These are phyloP conservation scores for Cyclina sinensis DNA, from an alignment of 1,140 invertebrate genomes.

Conservation along the genomic window DNA sequence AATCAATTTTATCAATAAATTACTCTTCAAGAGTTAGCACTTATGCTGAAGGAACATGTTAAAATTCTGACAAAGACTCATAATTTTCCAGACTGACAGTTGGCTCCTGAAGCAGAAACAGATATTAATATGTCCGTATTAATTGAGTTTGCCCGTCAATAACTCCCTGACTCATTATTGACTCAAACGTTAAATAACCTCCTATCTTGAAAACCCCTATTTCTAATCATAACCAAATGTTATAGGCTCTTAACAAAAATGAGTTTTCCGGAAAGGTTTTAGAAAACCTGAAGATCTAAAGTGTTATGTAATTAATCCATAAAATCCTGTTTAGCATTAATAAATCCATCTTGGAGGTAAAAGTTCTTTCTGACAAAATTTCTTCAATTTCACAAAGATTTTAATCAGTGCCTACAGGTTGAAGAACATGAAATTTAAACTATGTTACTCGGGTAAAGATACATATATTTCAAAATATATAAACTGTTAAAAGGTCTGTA, in stretches of 20 bases:
- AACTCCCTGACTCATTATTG: constrained; percentile 24
- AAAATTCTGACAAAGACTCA: background rate
- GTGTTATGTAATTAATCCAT: background rate
- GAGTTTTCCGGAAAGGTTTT: background rate
- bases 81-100: background rate
- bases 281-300: background rate
- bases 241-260: background rate
- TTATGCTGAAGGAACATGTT: background rate
- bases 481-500: background rate
- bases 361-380: background rate
- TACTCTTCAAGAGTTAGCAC: background rate
- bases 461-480: background rate
- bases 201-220: background rate
- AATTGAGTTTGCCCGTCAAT: constrained; percentile 19
- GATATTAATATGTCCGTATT: background rate
- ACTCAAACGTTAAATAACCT: background rate
- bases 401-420: background rate
- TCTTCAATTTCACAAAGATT: constrained; percentile 16
- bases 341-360: background rate
- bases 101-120: background rate
- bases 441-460: background rate
- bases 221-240: constrained; percentile 31
- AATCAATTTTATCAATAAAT: background rate
- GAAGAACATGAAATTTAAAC: constrained; percentile 23
- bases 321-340: background rate